A percentile compares a stretch with the other conserved stretches of the same genome.
phyloP scores from a whole-genome alignment of 2,113 vertebrate species.

The Mastomys coucha region DNA sequence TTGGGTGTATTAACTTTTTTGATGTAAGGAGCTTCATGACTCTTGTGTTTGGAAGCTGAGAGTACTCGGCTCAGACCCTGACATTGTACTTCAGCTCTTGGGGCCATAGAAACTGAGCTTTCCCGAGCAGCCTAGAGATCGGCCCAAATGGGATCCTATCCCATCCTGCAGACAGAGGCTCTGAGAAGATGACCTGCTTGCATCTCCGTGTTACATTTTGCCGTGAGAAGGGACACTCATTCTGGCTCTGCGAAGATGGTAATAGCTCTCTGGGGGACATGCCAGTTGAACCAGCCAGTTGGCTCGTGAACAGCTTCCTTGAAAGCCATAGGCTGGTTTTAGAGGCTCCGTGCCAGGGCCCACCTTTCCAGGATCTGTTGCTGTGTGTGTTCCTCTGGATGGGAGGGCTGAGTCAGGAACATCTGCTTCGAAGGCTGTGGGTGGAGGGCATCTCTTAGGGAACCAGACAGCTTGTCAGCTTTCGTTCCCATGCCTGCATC shows the following conservation, averaged over 20 bases:
- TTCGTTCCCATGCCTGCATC: conserved; percentile 27
- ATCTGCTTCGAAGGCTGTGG: background rate
- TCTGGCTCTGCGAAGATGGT: conserved; percentile 51
- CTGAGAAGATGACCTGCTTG: background rate
- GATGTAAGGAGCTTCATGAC: background rate
- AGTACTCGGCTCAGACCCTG: background rate
- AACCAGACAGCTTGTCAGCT: background rate
- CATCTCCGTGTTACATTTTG: background rate
- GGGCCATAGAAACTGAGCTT: background rate
- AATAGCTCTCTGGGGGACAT: conserved; percentile 46
- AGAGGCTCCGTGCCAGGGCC: conserved; percentile 20
- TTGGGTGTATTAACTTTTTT: background rate
- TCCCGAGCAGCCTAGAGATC: background rate
- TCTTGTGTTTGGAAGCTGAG: background rate
- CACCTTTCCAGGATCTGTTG: conserved; percentile 14
- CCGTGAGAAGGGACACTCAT: background rate
- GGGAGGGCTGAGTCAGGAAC: background rate
- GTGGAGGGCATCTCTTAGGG: conserved; percentile 5
- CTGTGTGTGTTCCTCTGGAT: background rate
- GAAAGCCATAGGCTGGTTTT: conserved; percentile 50
- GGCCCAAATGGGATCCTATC: background rate
- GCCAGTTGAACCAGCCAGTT: conserved; percentile 63
- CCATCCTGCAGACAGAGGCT: background rate
- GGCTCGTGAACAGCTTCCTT: conserved; percentile 62
- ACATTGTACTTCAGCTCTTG: background rate